A percentile compares a stretch with the other conserved stretches of the same genome.
These are phyloP conservation scores for Lepidurus couesii DNA, from an alignment of 1,140 invertebrate genomes.

Conservation along the genomic window DNA sequence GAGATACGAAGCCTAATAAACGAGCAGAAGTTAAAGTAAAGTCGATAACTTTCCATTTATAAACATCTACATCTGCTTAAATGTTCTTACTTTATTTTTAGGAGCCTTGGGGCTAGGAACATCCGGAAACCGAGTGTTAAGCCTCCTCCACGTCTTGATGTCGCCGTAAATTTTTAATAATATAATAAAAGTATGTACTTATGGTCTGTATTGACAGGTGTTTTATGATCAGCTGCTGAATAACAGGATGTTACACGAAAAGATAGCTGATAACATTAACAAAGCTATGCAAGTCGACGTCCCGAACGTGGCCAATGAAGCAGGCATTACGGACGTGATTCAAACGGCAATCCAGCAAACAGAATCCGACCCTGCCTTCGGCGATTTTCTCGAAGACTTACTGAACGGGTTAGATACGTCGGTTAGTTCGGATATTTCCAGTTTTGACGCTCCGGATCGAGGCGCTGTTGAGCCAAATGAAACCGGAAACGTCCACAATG, in stretches of 20 bases:
- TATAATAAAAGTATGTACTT: neutral
- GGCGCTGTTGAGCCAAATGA: neutral
- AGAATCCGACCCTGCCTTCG: neutral
- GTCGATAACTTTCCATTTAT: neutral
- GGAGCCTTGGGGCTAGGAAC: neutral
- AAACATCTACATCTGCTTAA: neutral
- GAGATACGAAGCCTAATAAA: neutral
- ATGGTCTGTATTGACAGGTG: neutral
- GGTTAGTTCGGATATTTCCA: neutral
- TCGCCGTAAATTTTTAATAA: neutral
- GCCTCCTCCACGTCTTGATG: neutral
- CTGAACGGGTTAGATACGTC: neutral
- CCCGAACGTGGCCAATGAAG: neutral
- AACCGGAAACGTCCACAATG: neutral
- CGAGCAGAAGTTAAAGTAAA: neutral
- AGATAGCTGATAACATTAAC: neutral
- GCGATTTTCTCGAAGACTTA: neutral
- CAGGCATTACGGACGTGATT: neutral
- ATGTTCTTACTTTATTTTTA: neutral
- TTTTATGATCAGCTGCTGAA: neutral
- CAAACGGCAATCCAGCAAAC: conserved; percentile 9
- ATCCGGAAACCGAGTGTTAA: neutral
- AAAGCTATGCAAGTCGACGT: neutral
- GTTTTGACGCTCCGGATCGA: neutral
- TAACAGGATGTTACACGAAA: neutral